Base-by-base conservation (phyloP, 2,113 vertebrate genomes). In the Bambusicola thoracicus region DNA sequence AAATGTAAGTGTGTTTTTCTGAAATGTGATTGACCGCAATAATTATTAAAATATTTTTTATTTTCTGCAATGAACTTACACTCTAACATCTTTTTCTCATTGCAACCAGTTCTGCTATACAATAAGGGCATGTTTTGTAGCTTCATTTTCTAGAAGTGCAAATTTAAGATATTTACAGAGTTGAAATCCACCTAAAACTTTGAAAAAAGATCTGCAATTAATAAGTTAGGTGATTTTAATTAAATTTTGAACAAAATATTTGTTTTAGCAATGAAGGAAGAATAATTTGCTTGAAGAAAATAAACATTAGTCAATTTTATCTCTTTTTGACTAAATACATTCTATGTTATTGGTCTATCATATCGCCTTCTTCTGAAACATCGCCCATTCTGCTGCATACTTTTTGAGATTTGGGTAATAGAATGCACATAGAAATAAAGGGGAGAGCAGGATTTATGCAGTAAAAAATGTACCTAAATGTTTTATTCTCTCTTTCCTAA, bases 1-100 rank as follows among this genome's bases (percentile, higher is more conserved):
- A 67, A 97, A 73, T 5, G 99, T 99, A 96, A 97, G 98, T 86
- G 22, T 84, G 25, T 46, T 94, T 88, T 92, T 67, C 55, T 43
- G 13, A 77, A 82, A 27, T 68, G 11, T 83, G 40, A 65, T 38
- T 91, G 25, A 63, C 21, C 59, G 8, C 34, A 86, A 58, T 49
- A 78, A 84, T 63, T 81, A 53, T 29, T 53, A 46, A 51, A 46
- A 36, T 43, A 21, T 36, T 38, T 55, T 48, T 85, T 24, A 20
- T 89, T 81, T 85, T n/a, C 63, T 81, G 2, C 15, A 74, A 4
- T 82, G 51, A 81, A 25, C 46, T 91, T 85, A 6, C 41, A 32
- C 16, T 63, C 2, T 29, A 56, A 32, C 8, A 66, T 49, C 19
- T 81, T 76, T 79, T 6, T 93, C 87, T 87, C 44, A 61, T 32